These are phyloP conservation scores for Anorthoa munda DNA, from an alignment of 2,888 invertebrate species.

Conservation along the genomic window DNA sequence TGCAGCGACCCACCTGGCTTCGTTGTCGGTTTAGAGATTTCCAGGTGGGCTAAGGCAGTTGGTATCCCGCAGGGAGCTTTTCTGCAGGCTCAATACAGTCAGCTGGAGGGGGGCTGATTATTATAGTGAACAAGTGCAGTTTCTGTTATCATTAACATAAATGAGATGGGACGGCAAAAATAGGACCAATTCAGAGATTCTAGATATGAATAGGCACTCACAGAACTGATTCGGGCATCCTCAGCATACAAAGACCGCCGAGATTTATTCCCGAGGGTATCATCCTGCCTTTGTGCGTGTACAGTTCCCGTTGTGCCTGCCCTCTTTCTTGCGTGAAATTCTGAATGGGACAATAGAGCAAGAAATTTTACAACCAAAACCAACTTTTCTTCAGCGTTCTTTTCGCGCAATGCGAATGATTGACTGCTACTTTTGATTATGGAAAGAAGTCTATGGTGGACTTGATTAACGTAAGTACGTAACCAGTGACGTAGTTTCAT, in stretches of 20 bases:
- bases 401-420: not conserved
- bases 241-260: slow-evolving; percentile 81
- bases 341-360: slow-evolving; percentile 19
- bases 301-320: slow-evolving; percentile 71
- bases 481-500: not conserved
- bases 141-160: too few relatives aligned
- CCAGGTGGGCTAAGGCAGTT: too few relatives aligned
- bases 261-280: slow-evolving; percentile 85
- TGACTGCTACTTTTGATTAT: not conserved
- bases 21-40: too few relatives aligned
- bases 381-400: not conserved
- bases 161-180: too few relatives aligned
- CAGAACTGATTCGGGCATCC: slow-evolving; percentile 77
- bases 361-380: not conserved
- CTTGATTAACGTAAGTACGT: not conserved
- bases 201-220: slow-evolving; percentile 66
- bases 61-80: too few relatives aligned
- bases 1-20: too few relatives aligned
- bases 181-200: not conserved
- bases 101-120: too few relatives aligned
- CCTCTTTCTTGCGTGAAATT: slow-evolving; percentile 62
- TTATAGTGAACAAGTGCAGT: too few relatives aligned
- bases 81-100: too few relatives aligned
- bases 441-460: not conserved
- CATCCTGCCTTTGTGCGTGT: slow-evolving; percentile 55